Conservation (phyloP, 2,797 vertebrate genomes). For the Melopsittacus undulatus region DNA sequence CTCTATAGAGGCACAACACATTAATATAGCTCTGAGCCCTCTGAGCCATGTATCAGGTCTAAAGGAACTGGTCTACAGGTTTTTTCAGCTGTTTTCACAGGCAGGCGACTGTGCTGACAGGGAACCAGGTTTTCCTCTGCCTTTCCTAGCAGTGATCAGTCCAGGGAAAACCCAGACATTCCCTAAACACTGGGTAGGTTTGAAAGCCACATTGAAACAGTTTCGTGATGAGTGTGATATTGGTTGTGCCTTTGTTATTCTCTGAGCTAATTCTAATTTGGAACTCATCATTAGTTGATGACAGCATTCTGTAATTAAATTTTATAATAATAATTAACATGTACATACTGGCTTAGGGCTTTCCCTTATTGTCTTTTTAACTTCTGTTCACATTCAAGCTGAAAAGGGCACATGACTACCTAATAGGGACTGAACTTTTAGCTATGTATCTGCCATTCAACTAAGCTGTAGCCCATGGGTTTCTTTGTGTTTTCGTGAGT, state of each 20-base stretch:
- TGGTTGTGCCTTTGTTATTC: neutral
- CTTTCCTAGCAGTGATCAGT: neutral
- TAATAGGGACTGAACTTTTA: neutral
- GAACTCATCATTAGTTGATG: neutral
- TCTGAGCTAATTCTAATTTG: neutral
- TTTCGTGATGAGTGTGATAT: rapidly evolving
- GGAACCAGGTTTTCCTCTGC: neutral
- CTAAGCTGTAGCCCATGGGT: neutral
- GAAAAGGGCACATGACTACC: neutral
- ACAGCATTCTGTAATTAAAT: neutral
- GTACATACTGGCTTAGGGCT: neutral
- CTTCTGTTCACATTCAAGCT: neutral
- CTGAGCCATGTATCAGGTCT: neutral
- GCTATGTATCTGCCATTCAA: neutral
- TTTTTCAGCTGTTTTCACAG: neutral
- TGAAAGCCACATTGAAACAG: neutral
- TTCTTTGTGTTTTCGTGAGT: neutral
- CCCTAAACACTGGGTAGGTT: neutral
- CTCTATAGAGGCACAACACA: neutral
- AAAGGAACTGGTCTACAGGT: neutral
- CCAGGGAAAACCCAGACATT: neutral
- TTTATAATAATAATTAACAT: neutral
- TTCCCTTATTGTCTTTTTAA: rapidly evolving
- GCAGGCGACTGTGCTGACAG: neutral
- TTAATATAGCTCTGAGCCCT: neutral